Base-by-base conservation (phyloP, 2,113 vertebrate genomes). In the Naja naja region DNA sequence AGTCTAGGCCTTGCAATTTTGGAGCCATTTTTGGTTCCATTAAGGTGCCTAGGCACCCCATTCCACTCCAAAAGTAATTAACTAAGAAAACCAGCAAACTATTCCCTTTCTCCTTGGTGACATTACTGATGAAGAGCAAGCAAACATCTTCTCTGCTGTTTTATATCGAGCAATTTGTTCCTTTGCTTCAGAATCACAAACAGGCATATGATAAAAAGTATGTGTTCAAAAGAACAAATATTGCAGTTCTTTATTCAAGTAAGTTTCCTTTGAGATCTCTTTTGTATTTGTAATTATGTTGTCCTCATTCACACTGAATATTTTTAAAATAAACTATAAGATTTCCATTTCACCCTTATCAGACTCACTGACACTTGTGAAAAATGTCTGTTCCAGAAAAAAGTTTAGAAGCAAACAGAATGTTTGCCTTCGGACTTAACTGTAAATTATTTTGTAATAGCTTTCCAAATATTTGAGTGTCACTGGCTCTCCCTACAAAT, bases 301-400 rank as follows among this genome's bases (percentile, higher is more conserved):
- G 74, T 27, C 7, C 93, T 92, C 86, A 12, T 89, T 56, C 96
- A 95, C 54, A 92, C 25, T 22, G 81, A 23, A 11, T 56, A 47
- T 10, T 52, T 85, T 85, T 85, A 43, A 22, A 89, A 74, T 9
- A 89, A 89, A 39, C 3, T 45, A 34, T 45, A 30, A 74, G 53
- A 2, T 60, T 3, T n/a, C 0, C 4, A 88, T 92, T 92, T 95
- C 16, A 90, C 69, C 88, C 20, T 2, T 45, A 94, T 47, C 1
- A 0, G 85, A 91, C 22, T 94, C 25, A 54, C 12, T 27, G 86
- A 85, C 8, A 20, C 54, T 90, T 89, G 55, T 27, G 9, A 52
- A 93, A 94, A 93, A n/a, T n/a, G 11, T 87, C 23, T 69, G 5
- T 14, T 55, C 45, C 23, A 87, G 23, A 85, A 53, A 87, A 12